Percentiles rank a stretch among this genome's conserved stretches.
These are phyloP conservation scores for Ptilodon capucinus DNA, from an alignment of 2,888 invertebrate species.

Conservation along the genomic window DNA sequence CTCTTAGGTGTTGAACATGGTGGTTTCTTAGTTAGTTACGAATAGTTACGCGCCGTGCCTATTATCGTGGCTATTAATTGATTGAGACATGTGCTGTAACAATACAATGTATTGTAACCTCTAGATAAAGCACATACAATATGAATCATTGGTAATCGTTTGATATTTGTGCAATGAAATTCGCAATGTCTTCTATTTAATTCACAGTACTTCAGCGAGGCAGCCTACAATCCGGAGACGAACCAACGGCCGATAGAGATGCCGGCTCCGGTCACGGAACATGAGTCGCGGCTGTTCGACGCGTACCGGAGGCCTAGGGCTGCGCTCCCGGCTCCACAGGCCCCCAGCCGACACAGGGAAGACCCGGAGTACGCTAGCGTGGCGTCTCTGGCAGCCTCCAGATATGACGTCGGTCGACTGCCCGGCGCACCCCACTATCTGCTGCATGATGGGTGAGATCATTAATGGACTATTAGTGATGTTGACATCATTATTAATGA, in stretches of 20 bases:
- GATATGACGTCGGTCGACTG: constrained; percentile 60
- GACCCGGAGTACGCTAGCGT: constrained; percentile 78
- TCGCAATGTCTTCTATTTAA: background rate
- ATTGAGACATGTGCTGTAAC: no score
- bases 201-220: constrained; percentile 92
- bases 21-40: no score
- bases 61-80: no score
- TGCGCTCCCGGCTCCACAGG: constrained; percentile 64
- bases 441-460: constrained; percentile 68
- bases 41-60: no score
- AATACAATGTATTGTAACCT: no score
- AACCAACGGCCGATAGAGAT: constrained; percentile 85
- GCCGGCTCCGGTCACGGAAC: constrained; percentile 75
- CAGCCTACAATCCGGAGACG: constrained; percentile 94
- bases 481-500: background rate
- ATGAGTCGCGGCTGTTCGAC: constrained; percentile 79
- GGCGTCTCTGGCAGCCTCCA: constrained; percentile 63
- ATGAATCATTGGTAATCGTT: background rate
- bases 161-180: background rate
- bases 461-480: constrained; percentile 2
- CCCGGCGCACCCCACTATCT: constrained; percentile 63
- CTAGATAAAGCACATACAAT: background rate
- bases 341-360: constrained; percentile 58
- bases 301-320: constrained; percentile 72
- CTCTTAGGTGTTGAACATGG: no score